Percentiles rank a stretch among this genome's conserved stretches.
These are phyloP conservation scores for Callyntrura sp. DNA, from an alignment of 2,888 invertebrate genomes.

Conservation along the genomic window DNA sequence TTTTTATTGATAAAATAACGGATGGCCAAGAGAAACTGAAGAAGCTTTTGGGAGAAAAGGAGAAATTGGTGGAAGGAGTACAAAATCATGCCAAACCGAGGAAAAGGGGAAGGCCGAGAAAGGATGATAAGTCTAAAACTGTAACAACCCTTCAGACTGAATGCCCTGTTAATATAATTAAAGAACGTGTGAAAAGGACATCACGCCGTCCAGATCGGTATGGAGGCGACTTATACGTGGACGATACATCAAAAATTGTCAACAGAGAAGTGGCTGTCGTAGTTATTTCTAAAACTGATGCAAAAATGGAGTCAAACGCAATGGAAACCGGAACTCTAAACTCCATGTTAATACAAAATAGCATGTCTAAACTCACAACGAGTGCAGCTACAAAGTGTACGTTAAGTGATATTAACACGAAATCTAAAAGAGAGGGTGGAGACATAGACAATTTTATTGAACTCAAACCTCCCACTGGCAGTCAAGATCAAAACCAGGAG, in stretches of 20 bases:
- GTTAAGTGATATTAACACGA: too few species aligned
- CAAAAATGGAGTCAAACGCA: too few species aligned
- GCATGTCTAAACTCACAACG: too few species aligned
- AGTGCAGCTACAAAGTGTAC: too few species aligned
- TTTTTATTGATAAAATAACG: constrained; percentile 90
- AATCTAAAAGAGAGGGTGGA: too few species aligned
- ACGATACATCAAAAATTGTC: not conserved
- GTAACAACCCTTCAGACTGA: too few species aligned
- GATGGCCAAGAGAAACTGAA: constrained; percentile 88
- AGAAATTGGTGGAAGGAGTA: not conserved
- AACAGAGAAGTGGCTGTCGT: not conserved
- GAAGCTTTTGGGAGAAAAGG: constrained; percentile 57
- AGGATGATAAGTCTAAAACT: constrained; percentile 67
- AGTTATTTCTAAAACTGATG: too few species aligned
- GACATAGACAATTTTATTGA: too few species aligned
- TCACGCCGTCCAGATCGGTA: constrained; percentile 73
- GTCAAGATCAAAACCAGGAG: too few species aligned
- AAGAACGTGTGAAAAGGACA: constrained; percentile 67
- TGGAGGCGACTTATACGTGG: not conserved
- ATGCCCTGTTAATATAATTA: not conserved
- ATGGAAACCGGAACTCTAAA: too few species aligned
- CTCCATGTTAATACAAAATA: too few species aligned
- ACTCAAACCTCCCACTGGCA: too few species aligned
- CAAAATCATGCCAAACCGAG: not conserved
- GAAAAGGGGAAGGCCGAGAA: constrained; percentile 80